These are phyloP conservation scores for Ophioninae sp. DNA, from an alignment of 2,888 invertebrate species.

Conservation along the genomic window DNA sequence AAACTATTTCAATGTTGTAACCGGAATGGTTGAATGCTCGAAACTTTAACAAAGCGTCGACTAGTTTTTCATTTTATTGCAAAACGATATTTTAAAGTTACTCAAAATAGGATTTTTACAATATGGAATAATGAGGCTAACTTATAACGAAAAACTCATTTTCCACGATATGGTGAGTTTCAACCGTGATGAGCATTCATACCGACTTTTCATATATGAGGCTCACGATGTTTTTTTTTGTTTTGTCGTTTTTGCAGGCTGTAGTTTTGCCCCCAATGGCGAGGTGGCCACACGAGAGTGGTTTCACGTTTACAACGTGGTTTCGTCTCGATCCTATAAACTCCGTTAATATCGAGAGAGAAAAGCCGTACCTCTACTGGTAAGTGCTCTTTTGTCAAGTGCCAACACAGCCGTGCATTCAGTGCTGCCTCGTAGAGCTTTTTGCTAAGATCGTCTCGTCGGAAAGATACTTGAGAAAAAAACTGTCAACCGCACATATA, in stretches of 20 bases:
- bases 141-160: neutral
- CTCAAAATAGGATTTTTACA: neutral
- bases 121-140: neutral
- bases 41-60: neutral
- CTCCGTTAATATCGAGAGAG: conserved; percentile 98
- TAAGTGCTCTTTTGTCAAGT: conserved; percentile 81
- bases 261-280: conserved; percentile 98
- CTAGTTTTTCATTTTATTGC: too few relatives aligned
- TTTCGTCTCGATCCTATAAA: conserved; percentile 99
- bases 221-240: conserved; percentile 6
- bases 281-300: conserved; percentile 99
- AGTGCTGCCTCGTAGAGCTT: conserved; percentile 19
- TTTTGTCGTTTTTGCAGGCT: conserved; percentile 86
- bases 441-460: conserved; percentile 23
- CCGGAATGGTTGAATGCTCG: neutral
- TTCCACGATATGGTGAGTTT: neutral
- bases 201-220: neutral
- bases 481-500: conserved; percentile 2
- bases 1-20: too few relatives aligned
- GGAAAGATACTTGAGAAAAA: conserved; percentile 33
- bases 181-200: neutral
- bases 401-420: conserved; percentile 24
- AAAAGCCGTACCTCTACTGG: conserved; percentile 99
- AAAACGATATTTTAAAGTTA: neutral
- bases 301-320: conserved; percentile 99